A percentile compares a stretch with the other conserved stretches of the same genome.
Conservation (phyloP, 1,140 invertebrate species). For the Akabosia matsudoensis region DNA sequence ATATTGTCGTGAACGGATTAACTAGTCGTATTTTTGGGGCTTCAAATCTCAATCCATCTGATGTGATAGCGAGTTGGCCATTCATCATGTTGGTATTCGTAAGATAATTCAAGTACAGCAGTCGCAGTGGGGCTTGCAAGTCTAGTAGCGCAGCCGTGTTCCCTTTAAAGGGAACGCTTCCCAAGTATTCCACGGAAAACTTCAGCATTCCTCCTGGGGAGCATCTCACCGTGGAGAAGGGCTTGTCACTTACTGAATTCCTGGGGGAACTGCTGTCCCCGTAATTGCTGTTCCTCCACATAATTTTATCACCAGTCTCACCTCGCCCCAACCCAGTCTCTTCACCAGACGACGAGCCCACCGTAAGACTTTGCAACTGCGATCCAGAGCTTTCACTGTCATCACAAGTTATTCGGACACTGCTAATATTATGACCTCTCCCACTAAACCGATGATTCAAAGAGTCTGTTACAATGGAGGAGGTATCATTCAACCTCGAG, state of each 20-base stretch:
- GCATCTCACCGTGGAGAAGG: background rate
- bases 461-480: slow-evolving; percentile 37
- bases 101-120: slow-evolving; percentile 70
- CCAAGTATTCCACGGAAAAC: slow-evolving; percentile 76
- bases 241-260: background rate
- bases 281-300: slow-evolving; percentile 41
- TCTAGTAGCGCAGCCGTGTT: slow-evolving; percentile 77
- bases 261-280: slow-evolving; percentile 23
- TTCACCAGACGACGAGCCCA: background rate
- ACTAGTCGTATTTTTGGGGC: slow-evolving; percentile 56
- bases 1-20: slow-evolving; percentile 81
- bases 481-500: slow-evolving; percentile 29
- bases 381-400: slow-evolving; percentile 8
- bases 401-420: slow-evolving; percentile 5
- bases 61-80: slow-evolving; percentile 56
- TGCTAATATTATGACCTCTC: slow-evolving; percentile 11
- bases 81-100: slow-evolving; percentile 54
- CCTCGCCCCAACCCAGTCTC: background rate
- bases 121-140: slow-evolving; percentile 72
- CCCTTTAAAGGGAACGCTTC: slow-evolving; percentile 69
- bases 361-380: background rate
- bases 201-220: slow-evolving; percentile 44
- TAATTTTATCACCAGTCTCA: slow-evolving; percentile 28
- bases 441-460: slow-evolving; percentile 29
- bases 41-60: slow-evolving; percentile 48